These are phyloP conservation scores for Casuarius casuarius DNA, from an alignment of 2,113 vertebrate species.

Conservation along the genomic window DNA sequence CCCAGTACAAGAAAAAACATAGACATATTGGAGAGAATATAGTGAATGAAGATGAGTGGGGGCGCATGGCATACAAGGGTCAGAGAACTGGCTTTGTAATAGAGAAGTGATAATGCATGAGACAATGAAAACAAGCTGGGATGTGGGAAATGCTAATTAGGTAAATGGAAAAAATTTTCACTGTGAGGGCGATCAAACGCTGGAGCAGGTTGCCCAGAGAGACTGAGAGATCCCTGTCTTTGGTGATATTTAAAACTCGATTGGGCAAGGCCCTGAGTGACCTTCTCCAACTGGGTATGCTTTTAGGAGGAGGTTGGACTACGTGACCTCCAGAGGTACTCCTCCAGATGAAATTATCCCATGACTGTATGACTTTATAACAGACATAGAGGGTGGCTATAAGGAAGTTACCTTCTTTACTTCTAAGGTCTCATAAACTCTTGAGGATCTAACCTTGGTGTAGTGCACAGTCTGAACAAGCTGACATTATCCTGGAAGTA, in stretches of 20 bases:
- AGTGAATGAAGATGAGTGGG: neutral
- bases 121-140: neutral
- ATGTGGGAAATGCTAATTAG: neutral
- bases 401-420: neutral
- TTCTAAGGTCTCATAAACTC: neutral
- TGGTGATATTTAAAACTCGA: neutral
- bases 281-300: neutral
- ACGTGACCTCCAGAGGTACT: neutral
- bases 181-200: too few relatives aligned
- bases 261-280: neutral
- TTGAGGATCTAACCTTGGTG: neutral
- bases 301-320: neutral
- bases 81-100: neutral
- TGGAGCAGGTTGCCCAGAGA: neutral
- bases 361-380: neutral
- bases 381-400: neutral
- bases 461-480: neutral
- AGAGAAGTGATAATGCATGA: neutral
- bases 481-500: neutral
- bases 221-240: too few relatives aligned
- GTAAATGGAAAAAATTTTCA: neutral
- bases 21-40: neutral
- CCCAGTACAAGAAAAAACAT: neutral
- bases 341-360: neutral
- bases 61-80: neutral